Evolutionary conservation across 2,888 invertebrate species (phyloP), one percentile per base, ranked within the genome.

Genomic region (Melanostoma mellinum): DNA sequence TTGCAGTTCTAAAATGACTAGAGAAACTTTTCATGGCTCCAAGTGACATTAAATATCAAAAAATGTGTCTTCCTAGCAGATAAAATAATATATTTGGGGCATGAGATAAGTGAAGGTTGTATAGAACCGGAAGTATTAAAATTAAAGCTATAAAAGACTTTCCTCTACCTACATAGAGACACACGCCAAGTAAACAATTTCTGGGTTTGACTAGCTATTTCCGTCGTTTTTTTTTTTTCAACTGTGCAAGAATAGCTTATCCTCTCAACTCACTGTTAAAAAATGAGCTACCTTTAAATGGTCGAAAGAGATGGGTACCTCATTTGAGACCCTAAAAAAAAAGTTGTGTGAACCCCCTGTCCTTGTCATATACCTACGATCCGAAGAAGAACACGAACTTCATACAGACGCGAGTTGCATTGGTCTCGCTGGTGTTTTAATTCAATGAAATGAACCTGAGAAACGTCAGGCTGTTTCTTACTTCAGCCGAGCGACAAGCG

Each of bases 361-460:
- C 32, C 55, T 68, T 8, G 60, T 33, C n/a, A 69, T 80, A 30
- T n/a, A n/a, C n/a, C n/a, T 75, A 69, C 38, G 38, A 38, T 38
- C 38, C 38, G 1, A 38, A 38, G 6, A 38, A 38, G 38, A 38
- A 38, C 75, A 75, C 10, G 63, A 79, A 50, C 30, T 75, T 4
- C 38, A 38, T 38, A 38, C 38, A 6, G 38, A 38, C 38, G 38
- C 6, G 38, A 55, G 69, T 44, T 10, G 36, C 6, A 10, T 58
- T 0, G 73, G 69, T 8, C 52, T 77, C 2, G 76, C 85, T 4
- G 76, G 76, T 44, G 73, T 72, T 4, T n/a, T 78, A 36, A 35
- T 71, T 10, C 71, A 78, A 60, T 20, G 1, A 38, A 6, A 6
- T 6, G 38, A 38, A 38, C 5, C 5, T 38, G 38, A 2, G 6